These are phyloP conservation scores for Hermodice carunculata DNA, from an alignment of 2,888 invertebrate genomes.

Conservation along the genomic window DNA sequence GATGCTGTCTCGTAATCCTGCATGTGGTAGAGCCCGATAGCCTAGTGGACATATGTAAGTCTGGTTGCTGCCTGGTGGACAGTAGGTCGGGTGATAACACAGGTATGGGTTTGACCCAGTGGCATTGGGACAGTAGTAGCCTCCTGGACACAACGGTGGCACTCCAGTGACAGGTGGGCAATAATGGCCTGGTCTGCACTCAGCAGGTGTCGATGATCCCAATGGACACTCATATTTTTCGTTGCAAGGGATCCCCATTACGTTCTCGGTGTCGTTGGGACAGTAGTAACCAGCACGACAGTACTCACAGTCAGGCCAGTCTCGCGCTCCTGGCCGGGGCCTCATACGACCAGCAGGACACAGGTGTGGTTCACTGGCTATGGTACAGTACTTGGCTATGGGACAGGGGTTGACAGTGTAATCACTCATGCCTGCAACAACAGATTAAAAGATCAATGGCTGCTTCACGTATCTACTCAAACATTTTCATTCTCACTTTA, in stretches of 20 bases:
- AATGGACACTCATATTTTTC: slow-evolving; percentile 59
- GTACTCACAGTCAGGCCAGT: slow-evolving; percentile 50
- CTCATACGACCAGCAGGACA: slow-evolving; percentile 65
- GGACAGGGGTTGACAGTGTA: slow-evolving; percentile 58
- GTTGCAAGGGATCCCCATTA: slow-evolving; percentile 59
- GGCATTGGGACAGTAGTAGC: slow-evolving; percentile 62
- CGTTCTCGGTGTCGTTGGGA: slow-evolving; percentile 61
- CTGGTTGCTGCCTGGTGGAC: slow-evolving; percentile 60
- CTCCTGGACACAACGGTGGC: slow-evolving; percentile 49
- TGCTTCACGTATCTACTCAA: not conserved
- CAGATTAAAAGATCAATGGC: too few species aligned
- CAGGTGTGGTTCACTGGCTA: slow-evolving; percentile 55
- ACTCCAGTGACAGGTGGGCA: slow-evolving; percentile 52
- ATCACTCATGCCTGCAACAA: slow-evolving; percentile 54
- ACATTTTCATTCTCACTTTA: too few species aligned
- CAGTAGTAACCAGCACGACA: slow-evolving; percentile 54
- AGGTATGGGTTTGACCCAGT: slow-evolving; percentile 51
- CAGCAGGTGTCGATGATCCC: slow-evolving; percentile 54
- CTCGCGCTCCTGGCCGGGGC: slow-evolving; percentile 53
- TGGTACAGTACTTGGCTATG: slow-evolving; percentile 60
- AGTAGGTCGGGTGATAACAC: slow-evolving; percentile 60
- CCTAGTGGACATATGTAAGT: slow-evolving; percentile 60
- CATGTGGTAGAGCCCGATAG: slow-evolving; percentile 52
- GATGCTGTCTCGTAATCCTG: slow-evolving; percentile 49
- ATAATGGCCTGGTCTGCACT: slow-evolving; percentile 58